Evolutionary conservation across 35 echinoderm and acorn worm genomes (phyloP).

Genomic region (Lytechinus variegatus): DNA sequence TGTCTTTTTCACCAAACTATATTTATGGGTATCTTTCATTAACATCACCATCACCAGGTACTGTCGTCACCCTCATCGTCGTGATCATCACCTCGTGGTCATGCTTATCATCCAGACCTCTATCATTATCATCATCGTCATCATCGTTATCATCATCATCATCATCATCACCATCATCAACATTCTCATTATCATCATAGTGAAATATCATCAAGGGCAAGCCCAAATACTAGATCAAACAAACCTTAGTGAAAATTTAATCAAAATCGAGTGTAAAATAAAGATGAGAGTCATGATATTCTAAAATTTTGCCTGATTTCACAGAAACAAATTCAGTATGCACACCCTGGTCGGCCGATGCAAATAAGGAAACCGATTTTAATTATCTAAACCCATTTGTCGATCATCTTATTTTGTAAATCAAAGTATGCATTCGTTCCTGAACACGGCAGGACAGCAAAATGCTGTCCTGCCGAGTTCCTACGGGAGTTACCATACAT

Average conservation of each 20-base stretch:
- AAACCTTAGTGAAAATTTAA: background rate
- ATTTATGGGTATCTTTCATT: background rate
- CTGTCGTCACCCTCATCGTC: background rate
- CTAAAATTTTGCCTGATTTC: no score
- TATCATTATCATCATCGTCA: background rate
- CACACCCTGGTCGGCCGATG: no score
- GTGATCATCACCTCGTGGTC: conserved; percentile 19
- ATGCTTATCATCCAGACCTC: background rate
- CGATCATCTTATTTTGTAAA: no score
- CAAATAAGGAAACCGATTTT: no score
- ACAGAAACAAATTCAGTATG: no score
- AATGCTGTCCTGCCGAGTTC: no score
- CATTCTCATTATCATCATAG: conserved; percentile 28
- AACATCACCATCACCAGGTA: background rate
- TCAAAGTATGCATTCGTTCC: no score
- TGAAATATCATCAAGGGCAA: background rate
- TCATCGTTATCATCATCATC: conserved; percentile 30
- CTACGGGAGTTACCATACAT: no score
- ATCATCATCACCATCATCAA: conserved; percentile 24
- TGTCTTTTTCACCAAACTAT: background rate
- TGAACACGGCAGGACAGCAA: no score
- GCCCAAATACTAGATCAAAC: background rate
- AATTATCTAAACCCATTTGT: no score
- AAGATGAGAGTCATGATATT: no score
- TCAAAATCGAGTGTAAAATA: background rate